These are phyloP conservation scores for Pagrus major DNA, from an alignment of 2,113 vertebrate genomes.

Conservation along the genomic window DNA sequence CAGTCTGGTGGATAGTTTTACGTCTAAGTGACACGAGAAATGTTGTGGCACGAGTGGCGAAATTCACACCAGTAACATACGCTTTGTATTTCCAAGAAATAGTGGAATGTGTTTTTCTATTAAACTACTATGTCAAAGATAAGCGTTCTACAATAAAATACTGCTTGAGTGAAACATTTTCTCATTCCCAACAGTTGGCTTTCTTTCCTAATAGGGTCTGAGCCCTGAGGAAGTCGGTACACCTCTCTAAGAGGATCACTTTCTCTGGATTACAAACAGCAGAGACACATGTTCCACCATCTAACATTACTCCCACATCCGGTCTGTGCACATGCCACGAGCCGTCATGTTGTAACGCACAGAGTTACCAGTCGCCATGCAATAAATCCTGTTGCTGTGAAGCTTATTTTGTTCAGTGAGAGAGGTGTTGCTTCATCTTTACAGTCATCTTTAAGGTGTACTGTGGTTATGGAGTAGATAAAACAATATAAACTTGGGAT, in stretches of 20 bases:
- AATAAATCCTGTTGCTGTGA: constrained; percentile 35
- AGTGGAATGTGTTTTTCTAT: constrained; percentile 67
- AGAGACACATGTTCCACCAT: constrained; percentile 45
- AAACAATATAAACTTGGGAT: neutral
- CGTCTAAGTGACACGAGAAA: constrained; percentile 10
- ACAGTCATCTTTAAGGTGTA: neutral
- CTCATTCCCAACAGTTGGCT: constrained; percentile 39
- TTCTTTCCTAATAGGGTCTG: constrained; percentile 62
- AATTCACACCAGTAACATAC: constrained; percentile 25
- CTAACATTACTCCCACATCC: constrained; percentile 43
- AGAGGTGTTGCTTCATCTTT: neutral
- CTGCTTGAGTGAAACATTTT: constrained; percentile 12
- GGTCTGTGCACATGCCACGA: constrained; percentile 40
- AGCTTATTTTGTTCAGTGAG: constrained; percentile 17
- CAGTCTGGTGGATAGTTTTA: neutral
- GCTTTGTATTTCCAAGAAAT: constrained; percentile 14
- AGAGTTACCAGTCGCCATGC: constrained; percentile 41
- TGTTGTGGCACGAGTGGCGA: constrained; percentile 20
- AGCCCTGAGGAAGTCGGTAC: constrained; percentile 56
- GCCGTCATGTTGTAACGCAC: constrained; percentile 43
- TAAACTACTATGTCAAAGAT: constrained; percentile 9
- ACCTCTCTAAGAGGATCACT: constrained; percentile 69
- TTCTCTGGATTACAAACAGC: constrained; percentile 68
- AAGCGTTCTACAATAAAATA: constrained; percentile 40
- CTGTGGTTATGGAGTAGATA: neutral